phyloP scores from a whole-genome alignment of 2,113 vertebrate genomes.

The Geothlypis trichas region DNA sequence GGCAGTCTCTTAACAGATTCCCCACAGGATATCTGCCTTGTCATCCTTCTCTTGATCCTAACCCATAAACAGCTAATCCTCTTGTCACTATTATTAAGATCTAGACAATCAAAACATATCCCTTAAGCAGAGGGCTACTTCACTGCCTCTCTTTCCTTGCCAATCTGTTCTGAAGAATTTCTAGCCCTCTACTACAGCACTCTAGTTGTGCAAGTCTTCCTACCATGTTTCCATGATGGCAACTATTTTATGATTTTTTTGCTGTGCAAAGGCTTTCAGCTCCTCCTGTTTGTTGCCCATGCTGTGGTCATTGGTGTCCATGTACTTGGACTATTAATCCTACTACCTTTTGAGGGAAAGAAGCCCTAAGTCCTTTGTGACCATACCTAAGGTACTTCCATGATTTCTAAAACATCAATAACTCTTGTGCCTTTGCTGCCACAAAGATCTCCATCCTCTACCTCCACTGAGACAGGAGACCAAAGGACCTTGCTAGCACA shows the following conservation, averaged over 20 bases:
- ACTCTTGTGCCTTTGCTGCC: background rate
- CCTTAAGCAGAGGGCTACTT: background rate
- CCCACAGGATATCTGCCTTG: background rate
- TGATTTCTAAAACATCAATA: background rate
- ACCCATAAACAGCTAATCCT: background rate
- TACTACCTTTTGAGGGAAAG: background rate
- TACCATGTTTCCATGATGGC: background rate
- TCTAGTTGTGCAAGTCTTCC: background rate
- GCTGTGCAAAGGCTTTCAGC: background rate
- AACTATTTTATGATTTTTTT: background rate
- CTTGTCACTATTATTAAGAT: background rate
- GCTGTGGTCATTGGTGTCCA: background rate
- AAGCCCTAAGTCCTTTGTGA: background rate
- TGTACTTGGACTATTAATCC: background rate
- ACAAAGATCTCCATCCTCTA: background rate
- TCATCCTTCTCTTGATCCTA: background rate
- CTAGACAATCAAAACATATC: background rate
- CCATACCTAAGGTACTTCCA: background rate
- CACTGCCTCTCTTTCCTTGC: background rate
- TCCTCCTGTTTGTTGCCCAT: background rate
- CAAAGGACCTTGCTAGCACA: background rate
- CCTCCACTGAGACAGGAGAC: accelerated
- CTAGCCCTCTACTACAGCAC: background rate
- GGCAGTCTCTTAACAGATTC: background rate
- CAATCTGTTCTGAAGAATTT: background rate